phyloP scores from a whole-genome alignment of 2,797 vertebrate genomes.

The Bradypodion ventrale region DNA sequence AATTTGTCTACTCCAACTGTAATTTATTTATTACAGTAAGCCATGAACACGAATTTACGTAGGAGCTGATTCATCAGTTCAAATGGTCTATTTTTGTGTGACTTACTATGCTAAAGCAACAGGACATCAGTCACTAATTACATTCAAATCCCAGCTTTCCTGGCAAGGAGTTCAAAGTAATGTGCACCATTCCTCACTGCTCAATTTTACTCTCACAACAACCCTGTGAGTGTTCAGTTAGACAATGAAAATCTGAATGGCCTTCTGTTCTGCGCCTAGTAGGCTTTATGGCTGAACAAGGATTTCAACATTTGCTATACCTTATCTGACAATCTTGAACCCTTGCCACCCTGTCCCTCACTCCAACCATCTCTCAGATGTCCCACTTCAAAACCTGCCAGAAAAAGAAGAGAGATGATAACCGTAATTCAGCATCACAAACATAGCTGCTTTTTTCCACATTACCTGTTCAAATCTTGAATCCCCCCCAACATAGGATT shows the following conservation, averaged over 20 bases:
- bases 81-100: no score
- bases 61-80: no score
- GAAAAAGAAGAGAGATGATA: neutral
- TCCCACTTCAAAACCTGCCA: neutral
- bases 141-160: neutral
- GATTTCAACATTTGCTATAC: neutral
- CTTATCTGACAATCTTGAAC: neutral
- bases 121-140: no score
- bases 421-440: neutral
- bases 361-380: neutral
- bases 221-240: neutral
- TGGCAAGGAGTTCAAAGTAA: neutral
- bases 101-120: no score
- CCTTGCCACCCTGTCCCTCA: neutral
- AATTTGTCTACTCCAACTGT: no score
- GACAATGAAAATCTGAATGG: neutral
- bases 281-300: neutral
- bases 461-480: no score
- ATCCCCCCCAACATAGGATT: no score
- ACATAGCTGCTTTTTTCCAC: neutral
- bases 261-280: neutral
- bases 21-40: no score
- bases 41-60: no score
- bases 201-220: neutral
- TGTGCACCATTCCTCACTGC: neutral